phyloP scores from a whole-genome alignment of 1,140 invertebrate species.

The Solenopsis invicta region DNA sequence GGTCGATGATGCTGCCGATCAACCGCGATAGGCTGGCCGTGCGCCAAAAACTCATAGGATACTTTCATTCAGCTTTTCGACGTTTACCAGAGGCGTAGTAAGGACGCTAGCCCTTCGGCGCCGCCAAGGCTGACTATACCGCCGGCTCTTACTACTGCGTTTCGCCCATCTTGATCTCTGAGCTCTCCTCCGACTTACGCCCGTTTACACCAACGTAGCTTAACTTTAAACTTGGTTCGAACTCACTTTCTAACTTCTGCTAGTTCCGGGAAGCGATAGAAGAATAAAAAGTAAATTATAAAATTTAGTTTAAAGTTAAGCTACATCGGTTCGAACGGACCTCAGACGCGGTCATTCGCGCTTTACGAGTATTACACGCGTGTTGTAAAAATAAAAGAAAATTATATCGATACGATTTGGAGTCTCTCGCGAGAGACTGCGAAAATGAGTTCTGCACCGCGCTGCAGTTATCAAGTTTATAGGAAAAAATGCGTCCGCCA shows the following conservation, averaged over 20 bases:
- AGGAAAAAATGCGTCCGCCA: too few species aligned
- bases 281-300: too few species aligned
- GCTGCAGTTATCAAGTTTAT: neutral
- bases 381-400: neutral
- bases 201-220: too few species aligned
- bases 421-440: neutral
- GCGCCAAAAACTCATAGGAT: conserved; percentile 59
- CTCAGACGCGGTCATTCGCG: too few species aligned
- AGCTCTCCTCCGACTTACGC: neutral
- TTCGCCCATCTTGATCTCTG: neutral
- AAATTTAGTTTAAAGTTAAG: too few species aligned
- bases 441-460: neutral
- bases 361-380: too few species aligned
- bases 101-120: neutral
- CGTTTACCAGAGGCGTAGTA: conserved; percentile 16
- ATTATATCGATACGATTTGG: neutral
- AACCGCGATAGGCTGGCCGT: conserved; percentile 67
- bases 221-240: too few species aligned
- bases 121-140: neutral
- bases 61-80: conserved; percentile 69
- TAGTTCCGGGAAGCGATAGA: too few species aligned
- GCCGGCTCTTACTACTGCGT: conserved; percentile 21
- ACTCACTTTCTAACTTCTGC: too few species aligned
- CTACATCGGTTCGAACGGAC: too few species aligned
- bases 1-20: conserved; percentile 58